phyloP scores from a whole-genome alignment of 2,888 invertebrate species.

The Phortica okadai region DNA sequence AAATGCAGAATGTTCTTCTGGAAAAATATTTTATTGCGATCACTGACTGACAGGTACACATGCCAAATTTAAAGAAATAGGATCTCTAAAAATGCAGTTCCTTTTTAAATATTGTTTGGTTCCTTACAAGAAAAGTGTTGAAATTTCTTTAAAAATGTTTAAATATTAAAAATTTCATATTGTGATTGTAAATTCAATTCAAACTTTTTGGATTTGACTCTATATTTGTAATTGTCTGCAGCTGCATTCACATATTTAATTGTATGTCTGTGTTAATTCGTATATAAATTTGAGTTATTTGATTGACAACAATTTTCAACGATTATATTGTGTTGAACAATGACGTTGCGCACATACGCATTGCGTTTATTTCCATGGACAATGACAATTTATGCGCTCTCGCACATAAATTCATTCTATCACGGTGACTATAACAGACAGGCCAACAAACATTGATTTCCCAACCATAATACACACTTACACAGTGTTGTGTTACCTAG shows the following conservation, averaged over 20 bases:
- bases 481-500: neutral
- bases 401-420: neutral
- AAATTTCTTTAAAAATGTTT: too few species aligned
- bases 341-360: neutral
- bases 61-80: too few species aligned
- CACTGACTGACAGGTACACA: too few species aligned
- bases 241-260: neutral
- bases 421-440: neutral
- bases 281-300: neutral
- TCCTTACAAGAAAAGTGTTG: too few species aligned
- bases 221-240: too few species aligned
- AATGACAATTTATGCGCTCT: neutral
- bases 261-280: neutral
- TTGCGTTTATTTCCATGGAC: neutral
- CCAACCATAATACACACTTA: neutral
- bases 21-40: too few species aligned
- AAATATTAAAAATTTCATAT: too few species aligned
- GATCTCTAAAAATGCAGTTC: too few species aligned
- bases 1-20: too few species aligned
- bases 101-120: too few species aligned
- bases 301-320: constrained; percentile 4
- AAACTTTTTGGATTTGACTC: too few species aligned
- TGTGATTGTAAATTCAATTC: too few species aligned
- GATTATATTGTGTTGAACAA: neutral
- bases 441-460: neutral